phyloP scores from a whole-genome alignment of 2,888 invertebrate genomes.

The Apodemia duryi region DNA sequence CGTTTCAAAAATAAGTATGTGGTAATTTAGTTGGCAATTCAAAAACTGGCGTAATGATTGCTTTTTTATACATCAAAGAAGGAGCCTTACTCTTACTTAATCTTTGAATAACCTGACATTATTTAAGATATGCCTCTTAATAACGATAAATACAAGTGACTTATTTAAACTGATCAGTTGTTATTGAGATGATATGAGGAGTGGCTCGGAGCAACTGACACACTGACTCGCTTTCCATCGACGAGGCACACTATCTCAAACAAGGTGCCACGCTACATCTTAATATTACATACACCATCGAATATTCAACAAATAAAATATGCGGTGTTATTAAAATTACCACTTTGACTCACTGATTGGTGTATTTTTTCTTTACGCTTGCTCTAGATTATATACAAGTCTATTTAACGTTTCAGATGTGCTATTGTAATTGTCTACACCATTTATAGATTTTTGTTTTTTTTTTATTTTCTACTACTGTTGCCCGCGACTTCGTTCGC shows the following conservation, averaged over 20 bases:
- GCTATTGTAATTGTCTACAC: background rate
- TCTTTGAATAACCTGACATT: conserved; percentile 1
- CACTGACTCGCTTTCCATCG: conserved; percentile 76
- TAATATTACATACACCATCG: conserved; percentile 7
- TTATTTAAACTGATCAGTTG: conserved; percentile 47
- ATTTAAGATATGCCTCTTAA: conserved; percentile 11
- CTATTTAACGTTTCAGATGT: background rate
- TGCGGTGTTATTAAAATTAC: conserved; percentile 3
- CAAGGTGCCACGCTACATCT: conserved; percentile 24
- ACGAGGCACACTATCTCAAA: conserved; percentile 30
- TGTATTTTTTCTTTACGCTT: background rate
- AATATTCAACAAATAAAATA: conserved; percentile 7
- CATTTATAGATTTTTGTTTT: background rate
- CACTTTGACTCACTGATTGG: background rate
- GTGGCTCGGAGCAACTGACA: conserved; percentile 49
- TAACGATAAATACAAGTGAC: conserved; percentile 31
- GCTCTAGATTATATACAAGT: background rate
- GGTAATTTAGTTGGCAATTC: background rate
- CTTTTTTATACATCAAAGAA: background rate
- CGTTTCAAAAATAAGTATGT: background rate
- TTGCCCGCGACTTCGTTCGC: too few species aligned
- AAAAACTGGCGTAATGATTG: background rate
- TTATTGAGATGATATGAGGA: conserved; percentile 38
- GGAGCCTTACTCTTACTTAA: background rate
- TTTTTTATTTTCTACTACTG: too few species aligned